Base-by-base conservation (phyloP, 2,797 vertebrate species). In the Falco biarmicus region DNA sequence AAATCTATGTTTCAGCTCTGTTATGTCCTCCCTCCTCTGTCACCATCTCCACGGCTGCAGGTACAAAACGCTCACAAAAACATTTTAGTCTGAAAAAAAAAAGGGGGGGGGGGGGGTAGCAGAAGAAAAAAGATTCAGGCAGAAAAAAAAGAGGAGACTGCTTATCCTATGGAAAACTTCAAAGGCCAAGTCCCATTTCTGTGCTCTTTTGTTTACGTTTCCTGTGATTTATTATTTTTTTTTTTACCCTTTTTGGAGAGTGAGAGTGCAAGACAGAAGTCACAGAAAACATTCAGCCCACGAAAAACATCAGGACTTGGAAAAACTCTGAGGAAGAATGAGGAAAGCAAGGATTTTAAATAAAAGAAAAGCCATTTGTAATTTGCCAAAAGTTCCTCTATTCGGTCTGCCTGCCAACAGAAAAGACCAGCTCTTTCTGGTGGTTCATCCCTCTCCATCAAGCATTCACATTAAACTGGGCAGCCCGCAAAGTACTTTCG, bases 161-260 rank as follows among this genome's bases (percentile, higher is more conserved):
- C 80, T 94, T 92, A 79, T 96, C 95, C 92, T 92, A 96, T 28
- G 91, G 95, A 95, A 98, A 98, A 98, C 97, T 97, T 98, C 92
- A 95, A 97, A 97, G 84, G 79, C 56, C 8, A 48, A 93, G 60
- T 95, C 75, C 66, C 71, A 78, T 96, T 97, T 96, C 83, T 87
- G 45, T 21, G 80, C 77, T 96, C 89, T 97, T 97, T 96, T 90
- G 78, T 91, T 76, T 89, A 96, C 86, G 96, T 97, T 83, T 85
- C 39, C 45, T 65, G 74, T 78, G 84, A 69, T 76, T 68, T 48
- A 34, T 57, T 59, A 32, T n/a, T 31, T 60, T 15, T 45, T 34
- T 41, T 20, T 51, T 11, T 37, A 3, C 2, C 4, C 29, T 50
- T 90, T 92, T 70, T 34, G 32, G 29, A 70, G 54, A 71, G 28